phyloP scores from a whole-genome alignment of 2,888 invertebrate species.

The Erpobdella octoculata region DNA sequence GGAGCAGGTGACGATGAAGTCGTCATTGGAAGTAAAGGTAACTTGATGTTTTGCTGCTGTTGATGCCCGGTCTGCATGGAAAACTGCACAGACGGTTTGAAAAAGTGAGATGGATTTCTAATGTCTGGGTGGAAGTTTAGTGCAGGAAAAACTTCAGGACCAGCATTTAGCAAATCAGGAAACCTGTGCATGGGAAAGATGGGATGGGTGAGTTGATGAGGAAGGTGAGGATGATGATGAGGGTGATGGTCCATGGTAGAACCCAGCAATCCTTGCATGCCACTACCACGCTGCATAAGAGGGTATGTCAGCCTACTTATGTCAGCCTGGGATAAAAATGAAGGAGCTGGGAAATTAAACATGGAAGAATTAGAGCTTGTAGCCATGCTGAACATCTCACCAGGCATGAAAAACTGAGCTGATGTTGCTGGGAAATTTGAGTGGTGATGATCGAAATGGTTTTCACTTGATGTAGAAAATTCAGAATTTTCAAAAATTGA shows the following conservation, averaged over 20 bases:
- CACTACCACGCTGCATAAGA: constrained; percentile 19
- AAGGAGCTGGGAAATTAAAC: constrained; percentile 5
- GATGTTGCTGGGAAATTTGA: constrained; percentile 20
- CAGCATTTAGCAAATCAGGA: constrained; percentile 20
- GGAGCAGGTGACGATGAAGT: not conserved
- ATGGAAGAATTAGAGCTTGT: constrained; percentile 9
- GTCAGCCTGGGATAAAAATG: constrained; percentile 24
- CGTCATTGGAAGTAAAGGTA: not conserved
- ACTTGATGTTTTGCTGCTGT: constrained; percentile 21
- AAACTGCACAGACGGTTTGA: constrained; percentile 15
- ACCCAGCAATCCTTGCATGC: constrained; percentile 6
- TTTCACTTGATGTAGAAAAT: constrained; percentile 5
- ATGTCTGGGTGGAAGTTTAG: constrained; percentile 17
- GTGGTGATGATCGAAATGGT: constrained; percentile 12
- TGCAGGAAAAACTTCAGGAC: constrained; percentile 10
- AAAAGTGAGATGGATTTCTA: constrained; percentile 2
- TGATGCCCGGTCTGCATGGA: not conserved
- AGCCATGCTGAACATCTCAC: constrained; percentile 16
- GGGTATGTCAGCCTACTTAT: constrained; percentile 21
- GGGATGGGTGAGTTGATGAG: constrained; percentile 25
- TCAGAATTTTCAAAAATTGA: constrained; percentile 22
- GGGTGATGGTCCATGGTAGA: not conserved
- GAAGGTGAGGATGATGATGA: constrained; percentile 7
- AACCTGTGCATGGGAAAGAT: constrained; percentile 28
- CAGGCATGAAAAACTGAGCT: constrained; percentile 23